Base-by-base conservation (phyloP, 2,888 invertebrate species). In the Cephus rjabovi region DNA sequence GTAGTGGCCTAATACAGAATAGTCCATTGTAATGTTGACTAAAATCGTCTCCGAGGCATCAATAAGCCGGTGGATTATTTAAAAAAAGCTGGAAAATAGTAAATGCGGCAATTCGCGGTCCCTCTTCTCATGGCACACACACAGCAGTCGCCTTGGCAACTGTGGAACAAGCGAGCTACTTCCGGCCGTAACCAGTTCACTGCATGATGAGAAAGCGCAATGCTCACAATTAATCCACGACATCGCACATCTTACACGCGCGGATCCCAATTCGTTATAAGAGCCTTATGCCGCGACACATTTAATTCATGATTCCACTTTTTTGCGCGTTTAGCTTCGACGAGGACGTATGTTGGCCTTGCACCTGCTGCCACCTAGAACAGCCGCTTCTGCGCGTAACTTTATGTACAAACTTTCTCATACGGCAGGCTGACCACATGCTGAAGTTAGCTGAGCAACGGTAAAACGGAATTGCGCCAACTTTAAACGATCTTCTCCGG, bases 61-160 rank as follows among this genome's bases (percentile, higher is more conserved):
- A 79, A 83, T 74, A 77, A 79, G 76, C 75, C 76, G 79, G 76
- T 56, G 15, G 77, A 80, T 75, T 23, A 56, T 56, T 77, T 77
- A 74, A 77, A 74, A 76, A 74, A 74, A 34, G 34, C 74, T 35
- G 37, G 74, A 74, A 74, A 74, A 74, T 74, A 31, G 34, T 31
- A 34, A 74, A 37, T 74, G 74, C 34, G 74, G 34, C 12, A 71
- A 71, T 74, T 34, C 30, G 74, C 30, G 34, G 71, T 34, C 71
- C 78, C 77, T 80, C 77, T 81, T 86, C 81, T 86, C 88, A 86
- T 86, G 83, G 78, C 83, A 87, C 82, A 80, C 75, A 56, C 68
- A 34, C 56, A 76, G 80, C 83, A 87, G 88, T 89, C 89, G 87
- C 87, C 88, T 88, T 87, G 89, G 89, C 85, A 89, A 89, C 89